These are phyloP conservation scores for Chrysolina americana DNA, from an alignment of 2,888 invertebrate species.

Conservation along the genomic window DNA sequence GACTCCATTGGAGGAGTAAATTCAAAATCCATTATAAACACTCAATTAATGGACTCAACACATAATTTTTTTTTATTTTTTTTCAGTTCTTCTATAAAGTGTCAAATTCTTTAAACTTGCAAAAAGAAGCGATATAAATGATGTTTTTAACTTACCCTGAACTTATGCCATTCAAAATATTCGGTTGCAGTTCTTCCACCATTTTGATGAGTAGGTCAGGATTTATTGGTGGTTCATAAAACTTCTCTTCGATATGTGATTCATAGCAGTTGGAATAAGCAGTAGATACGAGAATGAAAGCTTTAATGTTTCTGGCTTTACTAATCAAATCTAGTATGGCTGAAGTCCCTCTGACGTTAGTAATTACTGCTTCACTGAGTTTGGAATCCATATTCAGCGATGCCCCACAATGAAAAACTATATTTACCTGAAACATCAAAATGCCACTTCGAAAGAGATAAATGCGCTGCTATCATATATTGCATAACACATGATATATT, in stretches of 20 bases:
- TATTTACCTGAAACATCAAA: conserved; percentile 51
- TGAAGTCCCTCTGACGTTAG: conserved; percentile 57
- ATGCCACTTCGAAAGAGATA: too few relatives aligned
- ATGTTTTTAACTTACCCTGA: conserved; percentile 42
- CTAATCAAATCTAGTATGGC: conserved; percentile 55
- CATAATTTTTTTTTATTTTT: too few relatives aligned
- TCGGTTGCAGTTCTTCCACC: conserved; percentile 55
- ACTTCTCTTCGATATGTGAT: conserved; percentile 66
- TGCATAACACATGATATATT: too few relatives aligned
- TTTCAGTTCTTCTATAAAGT: too few relatives aligned
- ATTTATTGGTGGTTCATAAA: conserved; percentile 67
- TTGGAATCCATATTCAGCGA: conserved; percentile 58
- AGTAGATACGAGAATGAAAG: conserved; percentile 65
- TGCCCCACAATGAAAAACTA: conserved; percentile 61
- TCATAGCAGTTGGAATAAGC: conserved; percentile 65
- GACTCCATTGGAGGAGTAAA: too few relatives aligned
- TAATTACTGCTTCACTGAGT: conserved; percentile 54
- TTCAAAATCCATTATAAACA: too few relatives aligned
- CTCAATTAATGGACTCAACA: too few relatives aligned
- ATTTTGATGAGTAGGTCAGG: conserved; percentile 66
- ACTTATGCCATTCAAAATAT: conserved; percentile 51
- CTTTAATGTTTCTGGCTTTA: conserved; percentile 52
- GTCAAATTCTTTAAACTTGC: too few relatives aligned
- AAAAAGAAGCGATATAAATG: too few relatives aligned
- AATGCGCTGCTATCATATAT: too few relatives aligned